phyloP scores from a whole-genome alignment of 2,113 vertebrate species.

The Antigone vipio region DNA sequence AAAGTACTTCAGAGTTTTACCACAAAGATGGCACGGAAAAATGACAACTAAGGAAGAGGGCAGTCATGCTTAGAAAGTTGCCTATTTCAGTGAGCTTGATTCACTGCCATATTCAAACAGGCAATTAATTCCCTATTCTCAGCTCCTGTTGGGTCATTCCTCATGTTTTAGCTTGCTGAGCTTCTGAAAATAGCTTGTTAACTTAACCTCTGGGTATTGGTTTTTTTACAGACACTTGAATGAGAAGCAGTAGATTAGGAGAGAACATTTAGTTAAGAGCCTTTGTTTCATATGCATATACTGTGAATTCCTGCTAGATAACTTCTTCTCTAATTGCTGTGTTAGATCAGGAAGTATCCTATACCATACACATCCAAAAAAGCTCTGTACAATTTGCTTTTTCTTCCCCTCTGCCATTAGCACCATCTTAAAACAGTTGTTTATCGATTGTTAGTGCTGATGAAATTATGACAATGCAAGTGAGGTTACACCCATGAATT shows the following conservation, averaged over 20 bases:
- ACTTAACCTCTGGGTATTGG: neutral
- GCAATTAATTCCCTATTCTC: neutral
- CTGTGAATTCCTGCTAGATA: neutral
- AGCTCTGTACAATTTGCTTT: neutral
- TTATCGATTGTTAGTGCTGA: neutral
- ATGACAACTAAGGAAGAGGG: neutral
- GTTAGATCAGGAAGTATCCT: neutral
- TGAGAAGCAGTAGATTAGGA: neutral
- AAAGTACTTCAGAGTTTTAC: neutral
- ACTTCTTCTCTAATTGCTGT: neutral
- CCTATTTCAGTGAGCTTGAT: neutral
- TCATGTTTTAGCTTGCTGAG: neutral
- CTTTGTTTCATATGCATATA: neutral
- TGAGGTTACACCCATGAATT: neutral
- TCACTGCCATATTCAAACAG: neutral
- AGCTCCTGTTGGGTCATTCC: neutral
- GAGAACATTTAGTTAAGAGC: neutral
- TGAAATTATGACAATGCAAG: neutral
- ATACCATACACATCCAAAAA: neutral
- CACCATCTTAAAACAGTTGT: neutral
- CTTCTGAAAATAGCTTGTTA: conserved; percentile 21
- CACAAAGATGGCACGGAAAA: neutral
- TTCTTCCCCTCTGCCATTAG: neutral
- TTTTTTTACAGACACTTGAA: neutral
- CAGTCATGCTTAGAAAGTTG: neutral